Base-by-base conservation (phyloP, 2,888 invertebrate genomes). In the Aleiodes testaceus region DNA sequence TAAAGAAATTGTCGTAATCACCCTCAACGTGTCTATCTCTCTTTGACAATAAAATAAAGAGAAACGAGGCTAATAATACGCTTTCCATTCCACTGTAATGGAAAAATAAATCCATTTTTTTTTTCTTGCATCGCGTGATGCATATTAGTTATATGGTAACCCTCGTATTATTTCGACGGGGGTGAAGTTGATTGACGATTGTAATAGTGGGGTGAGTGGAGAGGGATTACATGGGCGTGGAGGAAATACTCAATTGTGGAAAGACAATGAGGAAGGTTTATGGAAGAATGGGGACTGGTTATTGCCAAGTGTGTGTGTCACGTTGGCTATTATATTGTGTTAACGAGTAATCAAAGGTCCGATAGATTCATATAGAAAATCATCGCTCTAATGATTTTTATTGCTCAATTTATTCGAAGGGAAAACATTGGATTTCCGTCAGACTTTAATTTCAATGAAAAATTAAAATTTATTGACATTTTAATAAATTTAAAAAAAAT, bases 61-160 rank as follows among this genome's bases (percentile, higher is more conserved):
- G 45, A 22, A 63, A 63, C 47, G n/a, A 63, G 36, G 63, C 63
- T 63, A 45, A 63, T 63, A 63, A 63, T 45, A 22, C 5, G 22
- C 9, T 63, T 45, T 16, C 47, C 5, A n/a, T 5, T 45, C 18
- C 18, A 16, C 61, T 66, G 49, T 73, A 45, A 70, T 64, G 67
- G 63, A 65, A 61, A 36, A 52, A 69, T 66, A 72, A 72, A 64
- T 67, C 61, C 53, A 72, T 36, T 36, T 36, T 11, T 36, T 36
- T 36, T 36, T 7, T 72, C 66, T 59, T 52, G 59, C 47, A 66
- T 72, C 69, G 69, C 65, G 74, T 72, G 68, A 70, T 70, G 44
- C 63, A 45, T 63, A 63, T 63, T 47, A 45, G 63, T 14, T 36
- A 63, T 63, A 16, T 63, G 36, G 20, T 36, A 36, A 42, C 14